Base-by-base conservation (phyloP, 2,888 invertebrate genomes). In the Polia nebulosa region DNA sequence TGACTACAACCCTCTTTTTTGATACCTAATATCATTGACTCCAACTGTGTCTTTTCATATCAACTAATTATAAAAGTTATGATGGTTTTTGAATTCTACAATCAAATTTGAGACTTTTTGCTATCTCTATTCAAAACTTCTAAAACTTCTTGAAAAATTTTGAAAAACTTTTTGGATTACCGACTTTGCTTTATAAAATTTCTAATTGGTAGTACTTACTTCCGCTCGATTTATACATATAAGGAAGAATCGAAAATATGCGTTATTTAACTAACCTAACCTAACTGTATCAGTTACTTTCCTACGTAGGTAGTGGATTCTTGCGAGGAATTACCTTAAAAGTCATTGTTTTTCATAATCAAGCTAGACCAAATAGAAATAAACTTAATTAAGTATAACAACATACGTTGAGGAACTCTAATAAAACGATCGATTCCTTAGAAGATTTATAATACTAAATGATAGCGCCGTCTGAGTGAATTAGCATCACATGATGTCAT, bases 401-500 rank as follows among this genome's bases (percentile, higher is more conserved):
- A 62, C 25, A 70, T 69, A 84, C 70, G 84, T 61, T 66, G 27
- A 65, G 67, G 66, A 74, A 70, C 69, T 70, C 61, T 72, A 78
- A 78, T 74, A 78, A 73, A 81, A 90, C 86, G 84, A 87, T 88
- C 85, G 85, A 89, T 88, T 88, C 87, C 84, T 82, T 72, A 79
- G 79, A 90, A 89, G 90, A 92, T 91, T 90, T 90, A 92, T 90
- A 83, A 80, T 78, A 87, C 86, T 85, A 88, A 91, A 91, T 89
- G 89, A 91, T 91, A 90, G 89, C 89, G 89, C 87, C 88, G 88
- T 87, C 87, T 85, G 83, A 88, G 90, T 87, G 87, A 90, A 93
- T 94, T 93, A 93, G 90, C 92, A 93, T 93, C 90, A 89, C 87
- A 90, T 93, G 93, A 94, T 91, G 92, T 93, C 94, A 93, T 89